Evolutionary conservation across 2,888 invertebrate species (phyloP), one percentile per base, ranked within the genome.

Genomic region (Cephonodes hylas): DNA sequence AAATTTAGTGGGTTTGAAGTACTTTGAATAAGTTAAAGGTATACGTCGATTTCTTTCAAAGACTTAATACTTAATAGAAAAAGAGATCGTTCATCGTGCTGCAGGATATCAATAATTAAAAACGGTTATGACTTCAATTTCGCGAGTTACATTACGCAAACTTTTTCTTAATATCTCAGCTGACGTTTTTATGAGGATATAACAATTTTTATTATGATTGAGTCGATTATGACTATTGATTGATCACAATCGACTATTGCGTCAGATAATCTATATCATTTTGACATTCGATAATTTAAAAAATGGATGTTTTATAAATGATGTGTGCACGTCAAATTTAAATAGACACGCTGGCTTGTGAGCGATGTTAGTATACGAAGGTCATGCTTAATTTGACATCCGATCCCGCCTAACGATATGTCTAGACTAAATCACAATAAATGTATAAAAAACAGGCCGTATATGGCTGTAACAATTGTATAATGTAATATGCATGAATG

Each of bases 361-460:
- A 18, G 15, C 27, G 1, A 18, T 27, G 15, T 18, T 53, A 31
- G 18, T 53, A 31, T 53, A 18, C 31, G 53, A 8, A 53, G 53
- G 53, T 53, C 53, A 53, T 53, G 7, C 53, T 53, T 53, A 31
- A 53, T 18, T 53, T 31, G 53, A 31, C 31, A 31, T 4, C 8
- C 27, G 27, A 31, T 31, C 18, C 53, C 31, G 53, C 53, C 53
- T 53, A 53, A 53, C 53, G 53, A 53, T 15, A 31, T 18, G 53
- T 53, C 53, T 53, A 53, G 53, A 53, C 53, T 53, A 53, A 53
- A 53, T 53, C 53, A 53, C 53, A 53, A 53, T 53, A 53, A 53
- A 53, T 53, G 53, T 31, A 18, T 53, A 53, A 53, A 53, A 53
- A 53, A 53, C 53, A 53, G 31, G 27, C 31, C 53, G 10, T 53